phyloP scores from a whole-genome alignment of 1,140 invertebrate genomes.

The Drosophila nebulosa region DNA sequence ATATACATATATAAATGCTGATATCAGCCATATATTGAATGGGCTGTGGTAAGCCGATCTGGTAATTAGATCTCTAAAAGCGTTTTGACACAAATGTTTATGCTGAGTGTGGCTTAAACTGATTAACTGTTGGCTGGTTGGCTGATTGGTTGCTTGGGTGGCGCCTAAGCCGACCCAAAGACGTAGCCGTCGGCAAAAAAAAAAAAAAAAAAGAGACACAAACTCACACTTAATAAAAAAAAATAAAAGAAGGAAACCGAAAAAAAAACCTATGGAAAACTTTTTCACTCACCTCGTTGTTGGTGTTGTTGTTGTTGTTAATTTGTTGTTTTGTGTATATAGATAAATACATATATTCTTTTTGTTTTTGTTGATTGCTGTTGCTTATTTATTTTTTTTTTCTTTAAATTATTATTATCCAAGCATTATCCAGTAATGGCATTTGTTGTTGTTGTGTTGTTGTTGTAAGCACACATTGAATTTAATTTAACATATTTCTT shows the following conservation, averaged over 20 bases:
- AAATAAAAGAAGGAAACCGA: too few species aligned
- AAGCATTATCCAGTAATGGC: slow-evolving; percentile 67
- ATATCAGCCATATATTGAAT: slow-evolving; percentile 16
- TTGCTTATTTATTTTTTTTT: neutral
- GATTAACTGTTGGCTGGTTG: slow-evolving; percentile 2
- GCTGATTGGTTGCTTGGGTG: too few species aligned
- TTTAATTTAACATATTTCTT: slow-evolving; percentile 27
- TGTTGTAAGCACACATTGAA: slow-evolving; percentile 41
- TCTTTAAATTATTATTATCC: slow-evolving; percentile 52
- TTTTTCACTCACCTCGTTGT: slow-evolving; percentile 41
- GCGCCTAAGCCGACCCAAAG: slow-evolving; percentile 47
- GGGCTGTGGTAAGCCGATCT: slow-evolving; percentile 14
- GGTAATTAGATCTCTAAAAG: slow-evolving; percentile 51
- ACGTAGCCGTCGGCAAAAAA: slow-evolving; percentile 54
- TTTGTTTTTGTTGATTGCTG: slow-evolving; percentile 15
- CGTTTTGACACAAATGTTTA: slow-evolving; percentile 33
- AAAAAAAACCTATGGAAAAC: too few species aligned
- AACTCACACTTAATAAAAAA: neutral
- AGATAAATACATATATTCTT: too few species aligned
- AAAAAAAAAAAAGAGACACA: slow-evolving; percentile 7
- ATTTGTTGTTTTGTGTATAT: slow-evolving; percentile 7
- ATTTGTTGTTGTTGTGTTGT: slow-evolving; percentile 20
- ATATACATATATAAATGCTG: neutral
- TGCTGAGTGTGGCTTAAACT: slow-evolving; percentile 2
- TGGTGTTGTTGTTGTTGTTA: too few species aligned